Evolutionary conservation across 2,797 vertebrate species (phyloP).

Genomic region (Cirrhinus mrigala): DNA sequence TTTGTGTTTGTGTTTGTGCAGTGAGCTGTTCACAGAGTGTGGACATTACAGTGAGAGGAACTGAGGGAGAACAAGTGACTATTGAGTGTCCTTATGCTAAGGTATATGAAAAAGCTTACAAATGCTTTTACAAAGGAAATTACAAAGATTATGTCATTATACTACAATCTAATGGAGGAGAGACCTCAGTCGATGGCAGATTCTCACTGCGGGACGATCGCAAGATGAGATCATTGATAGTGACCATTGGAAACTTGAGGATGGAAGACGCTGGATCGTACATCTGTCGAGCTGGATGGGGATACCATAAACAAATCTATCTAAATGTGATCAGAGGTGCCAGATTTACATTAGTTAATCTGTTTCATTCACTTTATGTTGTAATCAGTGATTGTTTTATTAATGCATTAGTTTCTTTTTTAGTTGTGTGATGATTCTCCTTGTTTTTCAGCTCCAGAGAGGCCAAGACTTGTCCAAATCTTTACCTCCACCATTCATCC

Average conservation of each 20-base stretch:
- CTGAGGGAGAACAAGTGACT: not conserved
- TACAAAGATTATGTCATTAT: fast-evolving
- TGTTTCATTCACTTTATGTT: not conserved
- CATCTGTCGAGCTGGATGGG: not conserved
- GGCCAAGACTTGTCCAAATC: not conserved
- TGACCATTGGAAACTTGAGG: slow-evolving; percentile 22
- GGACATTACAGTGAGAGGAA: not conserved
- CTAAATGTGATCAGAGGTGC: slow-evolving; percentile 12
- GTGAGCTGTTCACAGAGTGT: not conserved
- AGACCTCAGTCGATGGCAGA: not conserved
- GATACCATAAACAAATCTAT: not conserved
- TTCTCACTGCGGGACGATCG: not conserved
- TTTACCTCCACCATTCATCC: not conserved
- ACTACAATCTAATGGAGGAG: not conserved
- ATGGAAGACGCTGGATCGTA: not conserved
- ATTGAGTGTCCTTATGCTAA: not conserved
- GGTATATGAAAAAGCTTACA: not conserved
- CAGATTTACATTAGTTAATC: not conserved
- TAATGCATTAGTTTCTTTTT: not conserved
- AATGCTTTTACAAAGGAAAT: not conserved
- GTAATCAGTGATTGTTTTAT: not conserved
- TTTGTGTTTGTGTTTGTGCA: not conserved
- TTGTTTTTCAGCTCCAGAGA: not conserved
- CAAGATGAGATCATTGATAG: slow-evolving; percentile 4
- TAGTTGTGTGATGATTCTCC: not conserved